Percentiles rank a stretch among this genome's conserved stretches.
phyloP scores from a whole-genome alignment of 2,797 vertebrate genomes.

The Erpetoichthys calabaricus region DNA sequence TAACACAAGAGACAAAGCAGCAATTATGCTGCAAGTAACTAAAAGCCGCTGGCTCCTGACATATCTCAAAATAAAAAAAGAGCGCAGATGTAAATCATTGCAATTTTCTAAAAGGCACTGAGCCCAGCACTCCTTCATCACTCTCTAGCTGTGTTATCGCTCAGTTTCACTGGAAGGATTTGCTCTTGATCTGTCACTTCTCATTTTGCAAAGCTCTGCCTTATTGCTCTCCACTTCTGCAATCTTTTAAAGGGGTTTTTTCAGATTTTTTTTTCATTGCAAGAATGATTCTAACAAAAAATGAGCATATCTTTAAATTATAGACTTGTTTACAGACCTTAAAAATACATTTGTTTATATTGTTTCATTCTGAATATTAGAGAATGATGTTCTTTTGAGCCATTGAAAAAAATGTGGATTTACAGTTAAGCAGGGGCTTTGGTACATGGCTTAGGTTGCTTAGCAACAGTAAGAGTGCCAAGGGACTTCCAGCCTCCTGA shows the following conservation, averaged over 20 bases:
- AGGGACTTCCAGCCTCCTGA: background rate
- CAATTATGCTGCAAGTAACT: no score
- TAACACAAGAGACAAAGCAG: no score
- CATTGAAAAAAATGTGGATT: conserved; percentile 9
- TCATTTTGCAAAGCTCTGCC: background rate
- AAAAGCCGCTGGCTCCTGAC: no score
- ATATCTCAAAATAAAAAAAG: no score
- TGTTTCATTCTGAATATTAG: conserved; percentile 1
- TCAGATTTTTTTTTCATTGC: background rate
- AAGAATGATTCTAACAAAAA: background rate
- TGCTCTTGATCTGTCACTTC: conserved; percentile 1
- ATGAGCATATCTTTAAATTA: background rate
- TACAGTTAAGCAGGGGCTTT: conserved; percentile 10
- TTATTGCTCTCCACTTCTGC: background rate
- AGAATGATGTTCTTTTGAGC: conserved; percentile 8
- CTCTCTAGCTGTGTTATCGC: no score
- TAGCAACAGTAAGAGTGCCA: conserved; percentile 12
- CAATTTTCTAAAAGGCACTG: no score
- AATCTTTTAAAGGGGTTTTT: background rate
- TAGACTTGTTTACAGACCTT: background rate
- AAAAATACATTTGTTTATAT: background rate
- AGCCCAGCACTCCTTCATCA: no score
- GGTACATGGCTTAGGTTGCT: conserved; percentile 12
- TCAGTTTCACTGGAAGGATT: background rate
- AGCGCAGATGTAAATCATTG: no score